Evolutionary conservation across 2,888 invertebrate species (phyloP).

Genomic region (Callyntrura sp.): DNA sequence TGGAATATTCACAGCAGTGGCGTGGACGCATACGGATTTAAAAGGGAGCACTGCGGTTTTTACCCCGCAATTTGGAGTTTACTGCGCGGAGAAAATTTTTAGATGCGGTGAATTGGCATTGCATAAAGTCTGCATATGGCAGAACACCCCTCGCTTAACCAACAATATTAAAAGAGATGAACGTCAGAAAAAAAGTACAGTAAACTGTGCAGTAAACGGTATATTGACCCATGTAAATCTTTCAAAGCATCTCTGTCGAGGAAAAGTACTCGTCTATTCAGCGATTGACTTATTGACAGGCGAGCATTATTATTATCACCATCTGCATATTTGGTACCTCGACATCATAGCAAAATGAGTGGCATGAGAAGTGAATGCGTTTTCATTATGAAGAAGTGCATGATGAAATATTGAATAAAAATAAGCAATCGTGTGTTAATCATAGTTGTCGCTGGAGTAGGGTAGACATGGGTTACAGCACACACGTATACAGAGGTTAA

Average conservation of each 20-base stretch:
- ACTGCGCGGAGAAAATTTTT: no score
- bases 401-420: background rate
- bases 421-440: no score
- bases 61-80: background rate
- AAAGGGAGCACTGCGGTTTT: background rate
- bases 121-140: no score
- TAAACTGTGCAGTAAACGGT: background rate
- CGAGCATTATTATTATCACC: background rate
- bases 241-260: background rate
- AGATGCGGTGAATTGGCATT: no score
- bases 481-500: no score
- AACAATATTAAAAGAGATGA: no score
- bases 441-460: no score
- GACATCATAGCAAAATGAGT: no score
- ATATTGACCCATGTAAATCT: background rate
- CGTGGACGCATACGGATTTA: background rate
- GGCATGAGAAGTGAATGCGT: background rate
- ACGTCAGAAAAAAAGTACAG: background rate
- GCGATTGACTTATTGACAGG: background rate
- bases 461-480: no score
- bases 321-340: no score
- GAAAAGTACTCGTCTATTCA: background rate
- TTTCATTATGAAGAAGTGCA: background rate
- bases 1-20: slow-evolving; percentile 5
- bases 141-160: no score